Conservation (phyloP, 2,888 invertebrate species). For the Labia minor region DNA sequence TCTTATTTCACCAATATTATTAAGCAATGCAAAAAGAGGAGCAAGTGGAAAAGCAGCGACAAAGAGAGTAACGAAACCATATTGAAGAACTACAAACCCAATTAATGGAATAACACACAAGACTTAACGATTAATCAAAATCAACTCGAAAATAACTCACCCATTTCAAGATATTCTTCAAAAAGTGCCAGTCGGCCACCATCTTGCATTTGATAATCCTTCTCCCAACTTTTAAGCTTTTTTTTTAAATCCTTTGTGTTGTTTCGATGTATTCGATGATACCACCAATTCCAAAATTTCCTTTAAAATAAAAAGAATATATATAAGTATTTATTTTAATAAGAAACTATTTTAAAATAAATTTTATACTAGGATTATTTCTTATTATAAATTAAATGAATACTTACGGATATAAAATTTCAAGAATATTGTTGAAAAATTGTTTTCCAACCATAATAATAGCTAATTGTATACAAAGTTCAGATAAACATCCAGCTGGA, state of each 20-base stretch:
- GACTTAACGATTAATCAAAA: no score
- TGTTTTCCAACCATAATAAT: conserved; percentile 96
- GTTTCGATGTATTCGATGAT: conserved; percentile 62
- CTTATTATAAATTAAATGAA: neutral
- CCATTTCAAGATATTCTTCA: conserved; percentile 97
- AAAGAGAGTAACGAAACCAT: conserved; percentile 93
- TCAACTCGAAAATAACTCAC: no score
- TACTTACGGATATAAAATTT: conserved; percentile 77
- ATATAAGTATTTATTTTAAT: neutral
- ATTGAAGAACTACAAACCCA: conserved; percentile 70
- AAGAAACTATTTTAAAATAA: conserved; percentile 13
- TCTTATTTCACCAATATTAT: conserved; percentile 90
- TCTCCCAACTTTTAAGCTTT: conserved; percentile 79
- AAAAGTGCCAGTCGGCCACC: conserved; percentile 82
- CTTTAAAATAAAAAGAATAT: conserved; percentile 34
- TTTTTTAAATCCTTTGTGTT: conserved; percentile 59
- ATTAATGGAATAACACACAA: neutral
- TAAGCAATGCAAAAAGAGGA: conserved; percentile 85
- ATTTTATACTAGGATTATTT: neutral
- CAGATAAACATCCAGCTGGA: conserved; percentile 85
- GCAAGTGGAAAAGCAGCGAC: conserved; percentile 96
- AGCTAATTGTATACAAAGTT: conserved; percentile 79
- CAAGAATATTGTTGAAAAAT: conserved; percentile 82
- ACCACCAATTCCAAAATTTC: conserved; percentile 83
- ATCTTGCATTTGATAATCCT: conserved; percentile 85